Percentiles rank a stretch among this genome's conserved stretches.
These are phyloP conservation scores for Pachyrhynchus sulphureomaculatus DNA, from an alignment of 1,140 invertebrate species.

Conservation along the genomic window DNA sequence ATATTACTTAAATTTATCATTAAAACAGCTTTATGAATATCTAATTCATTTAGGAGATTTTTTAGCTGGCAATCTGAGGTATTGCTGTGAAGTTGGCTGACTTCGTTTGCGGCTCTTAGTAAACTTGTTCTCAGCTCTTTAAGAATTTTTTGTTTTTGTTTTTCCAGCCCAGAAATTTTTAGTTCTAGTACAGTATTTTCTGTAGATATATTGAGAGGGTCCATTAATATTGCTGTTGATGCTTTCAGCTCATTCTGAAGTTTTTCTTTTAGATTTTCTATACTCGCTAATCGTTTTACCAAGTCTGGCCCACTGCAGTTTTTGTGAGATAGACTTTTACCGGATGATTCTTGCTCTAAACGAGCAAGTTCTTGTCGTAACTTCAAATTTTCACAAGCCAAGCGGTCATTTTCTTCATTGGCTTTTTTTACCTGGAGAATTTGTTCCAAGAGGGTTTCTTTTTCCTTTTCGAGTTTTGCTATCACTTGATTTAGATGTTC, in stretches of 20 bases:
- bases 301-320: neutral
- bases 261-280: slow-evolving; percentile 6
- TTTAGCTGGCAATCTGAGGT: slow-evolving; percentile 18
- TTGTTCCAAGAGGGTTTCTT: slow-evolving; percentile 8
- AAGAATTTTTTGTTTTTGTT: slow-evolving; percentile 8
- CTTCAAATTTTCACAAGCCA: slow-evolving; percentile 11
- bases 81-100: slow-evolving; percentile 11
- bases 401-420: slow-evolving; percentile 10
- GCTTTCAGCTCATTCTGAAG: neutral
- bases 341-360: neutral
- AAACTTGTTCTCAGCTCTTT: slow-evolving; percentile 11
- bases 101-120: slow-evolving; percentile 7
- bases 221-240: neutral
- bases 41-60: slow-evolving; percentile 15
- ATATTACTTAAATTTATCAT: slow-evolving; percentile 21
- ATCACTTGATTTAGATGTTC: slow-evolving; percentile 10
- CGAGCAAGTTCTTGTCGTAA: slow-evolving; percentile 11
- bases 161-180: slow-evolving; percentile 13
- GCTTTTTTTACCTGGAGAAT: slow-evolving; percentile 13
- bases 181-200: slow-evolving; percentile 18
- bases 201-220: neutral
- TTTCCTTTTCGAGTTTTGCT: slow-evolving; percentile 6
- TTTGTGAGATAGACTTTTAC: neutral
- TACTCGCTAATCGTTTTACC: slow-evolving; percentile 4
- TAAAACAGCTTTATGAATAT: slow-evolving; percentile 23